Evolutionary conservation across 2,797 vertebrate species (phyloP).

Genomic region (Sphenopsis melanotis): DNA sequence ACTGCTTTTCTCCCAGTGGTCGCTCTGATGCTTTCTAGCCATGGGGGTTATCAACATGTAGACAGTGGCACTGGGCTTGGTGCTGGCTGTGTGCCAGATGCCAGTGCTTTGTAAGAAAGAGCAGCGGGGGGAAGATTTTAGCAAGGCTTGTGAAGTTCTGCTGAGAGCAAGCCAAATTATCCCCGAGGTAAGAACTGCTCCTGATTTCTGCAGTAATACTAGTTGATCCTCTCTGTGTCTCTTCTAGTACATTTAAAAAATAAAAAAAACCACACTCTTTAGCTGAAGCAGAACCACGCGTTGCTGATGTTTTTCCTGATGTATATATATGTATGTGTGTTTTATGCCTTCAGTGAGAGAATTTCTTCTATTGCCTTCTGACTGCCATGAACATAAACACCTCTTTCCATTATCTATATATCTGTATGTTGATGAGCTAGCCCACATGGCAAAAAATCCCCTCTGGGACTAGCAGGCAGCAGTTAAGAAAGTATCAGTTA

Average conservation of each 20-base stretch:
- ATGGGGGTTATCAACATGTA: not conserved
- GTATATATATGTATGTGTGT: rapidly evolving
- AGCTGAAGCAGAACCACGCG: not conserved
- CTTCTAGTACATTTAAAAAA: not conserved
- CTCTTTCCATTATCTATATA: not conserved
- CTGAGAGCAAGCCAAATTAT: not conserved
- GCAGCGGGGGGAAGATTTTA: not conserved
- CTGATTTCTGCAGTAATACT: not conserved
- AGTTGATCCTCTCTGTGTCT: not conserved
- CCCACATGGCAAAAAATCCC: not conserved
- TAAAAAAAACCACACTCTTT: not conserved
- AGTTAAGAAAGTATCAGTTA: not conserved
- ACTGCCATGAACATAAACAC: not conserved
- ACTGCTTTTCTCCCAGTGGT: not conserved
- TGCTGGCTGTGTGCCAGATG: not conserved
- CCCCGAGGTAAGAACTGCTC: not conserved
- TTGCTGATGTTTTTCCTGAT: not conserved
- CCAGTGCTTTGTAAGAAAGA: not conserved
- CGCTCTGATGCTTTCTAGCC: not conserved
- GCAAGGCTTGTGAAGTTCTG: not conserved
- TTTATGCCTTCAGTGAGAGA: not conserved
- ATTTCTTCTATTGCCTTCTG: not conserved
- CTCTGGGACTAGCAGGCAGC: not conserved
- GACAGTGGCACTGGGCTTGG: not conserved
- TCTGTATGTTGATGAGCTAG: not conserved